phyloP scores from a whole-genome alignment of 2,888 invertebrate species.

The Lamellibrachia columna region DNA sequence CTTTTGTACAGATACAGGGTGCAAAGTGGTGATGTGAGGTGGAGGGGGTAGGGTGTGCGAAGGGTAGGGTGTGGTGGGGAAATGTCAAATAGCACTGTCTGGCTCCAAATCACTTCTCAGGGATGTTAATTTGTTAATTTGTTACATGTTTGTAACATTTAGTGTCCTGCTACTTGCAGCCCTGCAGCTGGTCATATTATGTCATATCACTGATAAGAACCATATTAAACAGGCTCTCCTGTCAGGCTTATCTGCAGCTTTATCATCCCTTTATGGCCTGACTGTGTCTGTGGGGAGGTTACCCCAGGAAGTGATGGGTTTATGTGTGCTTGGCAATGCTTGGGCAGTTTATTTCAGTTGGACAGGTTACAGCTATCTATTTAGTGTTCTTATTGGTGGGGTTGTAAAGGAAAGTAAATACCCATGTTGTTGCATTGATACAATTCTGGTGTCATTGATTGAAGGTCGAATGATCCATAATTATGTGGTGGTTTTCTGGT shows the following conservation, averaged over 20 bases:
- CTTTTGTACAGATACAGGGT: not conserved
- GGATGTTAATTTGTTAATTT: not conserved
- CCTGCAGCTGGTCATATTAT: not conserved
- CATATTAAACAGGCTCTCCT: not conserved
- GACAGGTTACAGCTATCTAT: not conserved
- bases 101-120: not conserved
- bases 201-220: not conserved
- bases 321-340: not conserved
- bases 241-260: conserved; percentile 16
- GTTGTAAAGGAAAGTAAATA: not conserved
- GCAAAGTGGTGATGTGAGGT: not conserved
- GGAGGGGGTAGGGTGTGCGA: not conserved
- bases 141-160: conserved; percentile 11
- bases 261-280: not conserved
- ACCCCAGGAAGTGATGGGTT: not conserved
- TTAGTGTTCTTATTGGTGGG: not conserved
- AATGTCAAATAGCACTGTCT: not conserved
- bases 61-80: not conserved
- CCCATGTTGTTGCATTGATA: not conserved
- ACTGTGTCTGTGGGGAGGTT: not conserved
- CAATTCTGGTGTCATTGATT: not conserved
- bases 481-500: not conserved
- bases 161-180: not conserved
- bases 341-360: not conserved
- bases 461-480: not conserved